Percentiles rank a stretch among this genome's conserved stretches.
phyloP scores from a whole-genome alignment of 2,888 invertebrate genomes.

The Penaeus monodon region DNA sequence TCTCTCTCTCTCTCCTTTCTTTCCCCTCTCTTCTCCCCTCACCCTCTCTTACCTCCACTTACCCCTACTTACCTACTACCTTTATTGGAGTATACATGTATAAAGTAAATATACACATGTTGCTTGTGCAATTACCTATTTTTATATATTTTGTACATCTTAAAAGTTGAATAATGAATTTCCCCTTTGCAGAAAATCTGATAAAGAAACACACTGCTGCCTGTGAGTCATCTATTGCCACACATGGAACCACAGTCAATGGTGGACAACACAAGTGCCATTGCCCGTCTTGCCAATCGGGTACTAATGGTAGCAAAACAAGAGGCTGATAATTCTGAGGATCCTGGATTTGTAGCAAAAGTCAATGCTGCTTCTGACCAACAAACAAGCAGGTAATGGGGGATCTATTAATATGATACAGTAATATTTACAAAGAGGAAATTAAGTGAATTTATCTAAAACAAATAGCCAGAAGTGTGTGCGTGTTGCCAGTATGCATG shows the following conservation, averaged over 20 bases:
- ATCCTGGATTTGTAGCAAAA: slow-evolving; percentile 87
- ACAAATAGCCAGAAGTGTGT: too few relatives aligned
- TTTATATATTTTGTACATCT: too few relatives aligned
- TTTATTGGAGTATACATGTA: too few relatives aligned
- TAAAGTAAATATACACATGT: too few relatives aligned
- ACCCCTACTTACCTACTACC: too few relatives aligned
- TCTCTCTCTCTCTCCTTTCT: too few relatives aligned
- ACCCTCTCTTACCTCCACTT: too few relatives aligned
- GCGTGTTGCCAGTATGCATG: not conserved
- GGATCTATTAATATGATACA: too few relatives aligned
- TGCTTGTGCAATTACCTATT: too few relatives aligned
- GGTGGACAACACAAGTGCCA: slow-evolving; percentile 97
- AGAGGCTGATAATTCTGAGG: slow-evolving; percentile 98
- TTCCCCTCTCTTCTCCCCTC: rapidly evolving
- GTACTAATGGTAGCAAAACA: slow-evolving; percentile 95
- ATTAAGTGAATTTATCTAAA: too few relatives aligned
- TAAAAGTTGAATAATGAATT: not conserved
- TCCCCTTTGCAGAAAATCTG: slow-evolving; percentile 81
- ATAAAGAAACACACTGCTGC: slow-evolving; percentile 95
- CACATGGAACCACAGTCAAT: slow-evolving; percentile 91
- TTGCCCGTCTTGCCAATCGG: slow-evolving; percentile 94
- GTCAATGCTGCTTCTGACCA: slow-evolving; percentile 88
- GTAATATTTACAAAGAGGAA: too few relatives aligned
- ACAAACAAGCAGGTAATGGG: slow-evolving; percentile 80
- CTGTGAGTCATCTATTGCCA: slow-evolving; percentile 95